Evolutionary conservation across 2,888 invertebrate genomes (phyloP), one percentile per base, ranked within the genome.

Genomic region (Yponomeuta evonymella): DNA sequence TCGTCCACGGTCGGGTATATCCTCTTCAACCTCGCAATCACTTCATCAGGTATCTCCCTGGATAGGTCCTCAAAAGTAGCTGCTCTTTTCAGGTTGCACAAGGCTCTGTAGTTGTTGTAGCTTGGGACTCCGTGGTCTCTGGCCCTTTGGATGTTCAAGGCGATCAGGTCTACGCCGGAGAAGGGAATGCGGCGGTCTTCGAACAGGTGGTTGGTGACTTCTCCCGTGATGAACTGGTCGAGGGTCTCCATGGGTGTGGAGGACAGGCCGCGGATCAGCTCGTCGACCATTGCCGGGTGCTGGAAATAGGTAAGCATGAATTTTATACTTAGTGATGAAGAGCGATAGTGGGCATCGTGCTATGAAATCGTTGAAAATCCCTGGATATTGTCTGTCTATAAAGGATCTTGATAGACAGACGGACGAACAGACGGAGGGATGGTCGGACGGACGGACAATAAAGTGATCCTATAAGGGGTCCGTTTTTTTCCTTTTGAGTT

Each of bases 201-300:
- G 83, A 98, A 98, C 71, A 98, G 90, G 87, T 98, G 98, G 87
- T 98, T 98, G 10, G 98, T 97, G 1, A 98, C 97, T 92, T 98
- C 98, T 0, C 97, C 97, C 0, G 98, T 98, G 76, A 98, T 96
- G 83, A 98, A 98, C 84, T 98, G 97, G 89, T 98, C 98, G 70
- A 98, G 89, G 1, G 96, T 97, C 87, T 98, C 98, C 96, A 98
- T 97, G 0, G 98, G 97, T 0, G 97, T 97, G 0, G 97, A 96
- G 0, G 97, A 93, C 11, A 98, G 88, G 51, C 98, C 98, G 70
- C 98, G 94, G 73, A 95, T 93, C 67, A 98, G 94, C 83, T 98
- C 97, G 84, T 98, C 98, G 33, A 96, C 93, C 93, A 97, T 95
- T 62, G 95, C 94, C 12, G 95, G 94, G 88, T 95, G 90, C 83